Base-by-base conservation (phyloP, 2,113 vertebrate species). In the Pluvianellus socialis region DNA sequence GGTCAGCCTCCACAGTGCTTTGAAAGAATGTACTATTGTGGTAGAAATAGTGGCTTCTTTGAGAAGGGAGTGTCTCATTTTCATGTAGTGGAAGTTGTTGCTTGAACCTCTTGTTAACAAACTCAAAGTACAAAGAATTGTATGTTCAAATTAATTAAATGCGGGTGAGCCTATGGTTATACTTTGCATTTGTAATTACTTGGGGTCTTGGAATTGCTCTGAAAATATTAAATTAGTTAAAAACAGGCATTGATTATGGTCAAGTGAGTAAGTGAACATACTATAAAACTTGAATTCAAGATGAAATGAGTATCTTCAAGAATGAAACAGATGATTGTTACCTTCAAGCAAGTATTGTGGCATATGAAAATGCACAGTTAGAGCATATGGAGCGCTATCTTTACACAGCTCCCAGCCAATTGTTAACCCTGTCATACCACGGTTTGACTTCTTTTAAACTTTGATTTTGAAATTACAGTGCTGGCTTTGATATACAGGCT, bases 31-130 rank as follows among this genome's bases (percentile, higher is more conserved):
- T 62, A 22, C 42, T 95, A 40, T 79, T 91, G 70, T 90, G 35
- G 35, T 81, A 94, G 76, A 87, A 97, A 70, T 85, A 94, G 73
- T 77, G 80, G 26, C 40, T 92, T 63, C 91, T 94, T 75, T 94
- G 73, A 85, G 52, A 82, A 92, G 76, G 49, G 62, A 58, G 45
- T 81, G 61, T 93, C 61, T 74, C 56, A 67, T 81, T 95, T 96
- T 94, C 44, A 8, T 83, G 10, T 62, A 44, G 38, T 86, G 53
- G 40, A 74, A 90, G 38, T 56, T 81, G 33, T 56, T 94, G 35
- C 49, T 87, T 75, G 66, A 87, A 91, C 35, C 22, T 56, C 30
- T 33, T 68, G 80, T 82, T 91, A 87, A 71, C 21, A 71, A 80
- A 70, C 49, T 87, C 52, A 55, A 74, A 81, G 49, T 63, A 24